Evolutionary conservation across 2,797 vertebrate genomes (phyloP).

Genomic region (Lithobates pipiens): DNA sequence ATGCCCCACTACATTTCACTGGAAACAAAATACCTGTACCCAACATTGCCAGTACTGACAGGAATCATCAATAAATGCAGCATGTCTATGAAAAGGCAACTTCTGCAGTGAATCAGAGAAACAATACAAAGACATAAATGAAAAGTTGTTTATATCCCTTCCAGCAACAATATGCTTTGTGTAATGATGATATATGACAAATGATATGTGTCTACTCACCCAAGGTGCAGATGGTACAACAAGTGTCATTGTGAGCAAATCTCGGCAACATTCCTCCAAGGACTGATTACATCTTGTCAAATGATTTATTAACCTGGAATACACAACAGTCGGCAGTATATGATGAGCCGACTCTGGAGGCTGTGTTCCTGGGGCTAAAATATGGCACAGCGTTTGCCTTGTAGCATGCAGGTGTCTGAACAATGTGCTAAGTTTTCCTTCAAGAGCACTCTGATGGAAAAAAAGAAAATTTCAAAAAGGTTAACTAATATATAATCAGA

Average conservation of each 20-base stretch:
- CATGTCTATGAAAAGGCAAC: no score
- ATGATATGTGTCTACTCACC: constrained; percentile 61
- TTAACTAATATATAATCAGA: not conserved
- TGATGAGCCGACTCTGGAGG: constrained; percentile 59
- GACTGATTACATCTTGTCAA: constrained; percentile 64
- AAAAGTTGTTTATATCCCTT: not conserved
- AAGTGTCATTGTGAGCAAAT: constrained; percentile 73
- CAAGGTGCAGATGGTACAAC: constrained; percentile 68
- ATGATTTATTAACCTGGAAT: constrained; percentile 68
- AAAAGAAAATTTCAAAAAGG: not conserved
- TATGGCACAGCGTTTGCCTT: constrained; percentile 71
- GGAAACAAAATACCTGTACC: no score
- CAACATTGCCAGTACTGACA: no score
- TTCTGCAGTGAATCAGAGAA: not conserved
- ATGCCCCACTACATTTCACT: no score
- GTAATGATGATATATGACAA: not conserved
- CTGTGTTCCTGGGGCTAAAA: constrained; percentile 66
- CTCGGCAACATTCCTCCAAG: constrained; percentile 68
- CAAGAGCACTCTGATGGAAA: constrained; percentile 69
- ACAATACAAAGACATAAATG: not conserved
- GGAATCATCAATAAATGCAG: no score
- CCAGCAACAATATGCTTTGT: not conserved
- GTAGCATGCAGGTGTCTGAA: constrained; percentile 74
- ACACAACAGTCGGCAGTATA: constrained; percentile 62
- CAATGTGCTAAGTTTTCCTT: constrained; percentile 71